Base-by-base conservation (phyloP, 2,113 vertebrate genomes). In the Mellivora capensis region DNA sequence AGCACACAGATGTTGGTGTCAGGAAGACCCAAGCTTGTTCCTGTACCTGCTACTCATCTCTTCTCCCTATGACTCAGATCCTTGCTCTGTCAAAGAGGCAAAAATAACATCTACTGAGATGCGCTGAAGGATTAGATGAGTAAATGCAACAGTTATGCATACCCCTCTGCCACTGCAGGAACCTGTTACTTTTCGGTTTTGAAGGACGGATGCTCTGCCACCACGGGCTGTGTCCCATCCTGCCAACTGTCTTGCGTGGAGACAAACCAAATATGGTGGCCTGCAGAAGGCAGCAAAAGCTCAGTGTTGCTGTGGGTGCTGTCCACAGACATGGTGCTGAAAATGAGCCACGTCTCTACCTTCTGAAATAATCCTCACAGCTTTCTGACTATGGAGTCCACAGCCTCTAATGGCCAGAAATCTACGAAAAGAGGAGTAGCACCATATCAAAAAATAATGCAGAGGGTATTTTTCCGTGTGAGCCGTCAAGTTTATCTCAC, bases 261-360 rank as follows among this genome's bases (percentile, higher is more conserved):
- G 25, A 88, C 44, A 67, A 87, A 54, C 37, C 76, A 79, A 71
- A 4, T 15, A n/a, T 5, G 10, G 64, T 37, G 27, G 69, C 74
- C 62, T n/a, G 34, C 0, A 12, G 8, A 39, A 71, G 15, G 37
- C n/a, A 34, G 25, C 7, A 37, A 42, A 62, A 74, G 44, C 62
- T 59, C 10, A 17, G 34, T 0, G 0, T 23, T 44, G 42, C 2
- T 0, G 7, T 4, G 4, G 44, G 76, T 3, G 85, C 96, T 97
- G 81, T 97, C 91, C 93, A 93, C 37, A 44, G 2, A 4, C 2
- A 0, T 7, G 31, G 91, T 89, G 39, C 96, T 97, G 96, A 96
- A 71, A 27, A 17, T 0, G 1, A 92, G 14, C 7, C 49, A 2
- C 2, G 20, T 69, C 11, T 31, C 39, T n/a, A 25, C 31, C 80